Percentiles rank a stretch among this genome's conserved stretches.
phyloP scores from a whole-genome alignment of 92 coral and sea anemone species.

The Blastomussa wellsi region DNA sequence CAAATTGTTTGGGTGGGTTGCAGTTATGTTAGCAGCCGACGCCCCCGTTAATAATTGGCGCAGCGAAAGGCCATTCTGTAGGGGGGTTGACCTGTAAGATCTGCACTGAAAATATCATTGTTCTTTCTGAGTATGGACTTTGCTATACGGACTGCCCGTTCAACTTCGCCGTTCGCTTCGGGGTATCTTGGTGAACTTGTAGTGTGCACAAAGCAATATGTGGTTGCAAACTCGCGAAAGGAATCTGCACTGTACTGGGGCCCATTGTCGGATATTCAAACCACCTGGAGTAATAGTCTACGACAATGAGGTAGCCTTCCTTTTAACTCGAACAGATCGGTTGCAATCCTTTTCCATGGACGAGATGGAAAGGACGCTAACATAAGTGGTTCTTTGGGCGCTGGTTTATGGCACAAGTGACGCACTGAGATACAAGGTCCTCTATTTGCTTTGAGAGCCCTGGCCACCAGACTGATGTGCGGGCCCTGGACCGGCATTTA shows the following conservation, averaged over 20 bases:
- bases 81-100: conserved; percentile 43
- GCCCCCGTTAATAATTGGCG: neutral
- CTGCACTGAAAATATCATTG: conserved; percentile 18
- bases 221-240: conserved; percentile 52
- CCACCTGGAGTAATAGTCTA: conserved; percentile 66
- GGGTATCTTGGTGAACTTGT: conserved; percentile 58
- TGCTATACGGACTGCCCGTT: conserved; percentile 46
- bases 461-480: conserved; percentile 43
- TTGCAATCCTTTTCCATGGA: neutral
- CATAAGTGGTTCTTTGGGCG: conserved; percentile 53
- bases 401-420: conserved; percentile 52
- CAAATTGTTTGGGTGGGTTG: neutral
- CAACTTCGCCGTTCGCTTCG: conserved; percentile 31
- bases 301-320: conserved; percentile 12
- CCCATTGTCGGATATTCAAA: conserved; percentile 55
- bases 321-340: neutral
- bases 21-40: conserved; percentile 10
- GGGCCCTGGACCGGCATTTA: conserved; percentile 59
- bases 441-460: neutral
- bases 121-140: conserved; percentile 18
- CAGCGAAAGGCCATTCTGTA: conserved; percentile 29
- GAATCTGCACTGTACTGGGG: conserved; percentile 55
- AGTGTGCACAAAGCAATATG: conserved; percentile 38
- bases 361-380: conserved; percentile 38
- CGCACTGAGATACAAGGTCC: conserved; percentile 39